Conservation (phyloP, 1,140 invertebrate genomes). For the Drosophila azteca region DNA sequence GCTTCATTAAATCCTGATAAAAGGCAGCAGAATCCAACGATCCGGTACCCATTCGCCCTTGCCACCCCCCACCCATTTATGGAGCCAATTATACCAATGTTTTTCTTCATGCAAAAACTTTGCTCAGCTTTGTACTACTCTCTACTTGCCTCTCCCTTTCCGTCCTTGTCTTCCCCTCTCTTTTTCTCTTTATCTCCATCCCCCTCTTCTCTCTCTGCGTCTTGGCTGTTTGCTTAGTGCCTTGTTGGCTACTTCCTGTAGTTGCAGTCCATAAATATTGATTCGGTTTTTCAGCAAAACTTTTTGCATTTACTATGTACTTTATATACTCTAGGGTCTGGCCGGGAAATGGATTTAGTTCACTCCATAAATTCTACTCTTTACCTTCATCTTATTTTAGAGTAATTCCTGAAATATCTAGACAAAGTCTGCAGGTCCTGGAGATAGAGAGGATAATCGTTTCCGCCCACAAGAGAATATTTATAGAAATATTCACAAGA, state of each 20-base stretch:
- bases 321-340: slow-evolving; percentile 11
- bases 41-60: background rate
- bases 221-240: slow-evolving; percentile 24
- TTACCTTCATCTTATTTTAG: too few species aligned
- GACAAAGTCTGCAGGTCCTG: too few species aligned
- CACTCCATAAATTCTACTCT: too few species aligned
- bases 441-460: too few species aligned
- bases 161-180: slow-evolving; percentile 9
- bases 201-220: slow-evolving; percentile 8
- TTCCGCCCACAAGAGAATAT: too few species aligned
- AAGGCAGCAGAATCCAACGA: slow-evolving; percentile 18
- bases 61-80: slow-evolving; percentile 36
- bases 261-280: slow-evolving; percentile 73
- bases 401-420: too few species aligned
- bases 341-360: slow-evolving; percentile 3
- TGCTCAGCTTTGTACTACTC: slow-evolving; percentile 11
- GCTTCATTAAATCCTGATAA: slow-evolving; percentile 69
- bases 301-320: slow-evolving; percentile 38
- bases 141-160: background rate
- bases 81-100: slow-evolving; percentile 67
- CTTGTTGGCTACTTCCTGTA: slow-evolving; percentile 43
- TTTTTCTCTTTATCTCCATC: background rate
- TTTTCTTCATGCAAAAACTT: slow-evolving; percentile 61
- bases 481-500: too few species aligned
- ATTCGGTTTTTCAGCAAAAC: slow-evolving; percentile 50